A percentile compares a stretch with the other conserved stretches of the same genome.
Evolutionary conservation across 2,113 vertebrate species (phyloP).

Genomic region (Mobula birostris): DNA sequence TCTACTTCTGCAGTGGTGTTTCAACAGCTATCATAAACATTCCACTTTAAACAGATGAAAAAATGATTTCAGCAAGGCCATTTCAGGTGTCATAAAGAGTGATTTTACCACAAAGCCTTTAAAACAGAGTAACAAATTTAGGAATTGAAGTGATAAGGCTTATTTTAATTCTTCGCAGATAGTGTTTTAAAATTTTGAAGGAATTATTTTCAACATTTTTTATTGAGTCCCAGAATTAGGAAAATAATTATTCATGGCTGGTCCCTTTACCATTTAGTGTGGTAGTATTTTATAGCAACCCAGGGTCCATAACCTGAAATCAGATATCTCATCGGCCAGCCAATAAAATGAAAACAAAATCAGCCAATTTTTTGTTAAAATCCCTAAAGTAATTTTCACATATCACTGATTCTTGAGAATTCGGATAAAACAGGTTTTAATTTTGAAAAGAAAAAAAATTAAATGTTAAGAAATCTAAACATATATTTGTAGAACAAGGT

Average conservation of each 20-base stretch:
- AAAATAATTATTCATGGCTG: neutral
- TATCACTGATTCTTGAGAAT: too few species aligned
- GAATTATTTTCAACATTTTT: neutral
- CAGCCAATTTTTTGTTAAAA: neutral
- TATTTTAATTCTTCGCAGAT: neutral
- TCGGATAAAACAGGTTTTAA: too few species aligned
- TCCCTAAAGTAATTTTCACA: neutral
- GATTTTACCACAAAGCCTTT: neutral
- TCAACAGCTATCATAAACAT: neutral
- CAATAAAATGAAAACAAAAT: neutral
- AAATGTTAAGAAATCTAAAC: too few species aligned
- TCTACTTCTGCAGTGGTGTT: neutral
- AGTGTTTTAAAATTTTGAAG: neutral
- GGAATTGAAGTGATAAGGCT: slow-evolving; percentile 8
- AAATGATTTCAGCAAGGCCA: neutral
- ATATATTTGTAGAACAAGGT: too few species aligned
- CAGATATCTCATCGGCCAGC: neutral
- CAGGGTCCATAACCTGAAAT: neutral
- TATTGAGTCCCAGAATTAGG: neutral
- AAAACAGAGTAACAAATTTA: slow-evolving; percentile 7
- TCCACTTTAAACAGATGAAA: neutral
- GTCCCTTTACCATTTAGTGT: neutral
- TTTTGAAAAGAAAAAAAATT: too few species aligned
- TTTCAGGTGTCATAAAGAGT: neutral
- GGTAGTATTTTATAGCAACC: neutral